These are phyloP conservation scores for Carcina quercana DNA, from an alignment of 2,888 invertebrate genomes.

Conservation along the genomic window DNA sequence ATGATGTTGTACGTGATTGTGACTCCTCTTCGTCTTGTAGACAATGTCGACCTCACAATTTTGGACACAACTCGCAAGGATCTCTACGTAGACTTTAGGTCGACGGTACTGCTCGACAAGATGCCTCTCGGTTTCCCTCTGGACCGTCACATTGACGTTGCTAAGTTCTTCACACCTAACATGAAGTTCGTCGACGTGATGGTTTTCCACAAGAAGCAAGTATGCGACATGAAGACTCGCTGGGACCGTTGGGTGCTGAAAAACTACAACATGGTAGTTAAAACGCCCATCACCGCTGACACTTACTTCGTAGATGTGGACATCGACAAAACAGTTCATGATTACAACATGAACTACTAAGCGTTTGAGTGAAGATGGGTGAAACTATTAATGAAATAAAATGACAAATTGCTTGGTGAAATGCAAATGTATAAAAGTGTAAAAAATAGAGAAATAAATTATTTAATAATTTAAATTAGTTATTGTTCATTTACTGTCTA, in stretches of 20 bases:
- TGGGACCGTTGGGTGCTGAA: constrained; percentile 54
- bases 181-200: constrained; percentile 78
- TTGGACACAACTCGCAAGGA: constrained; percentile 63
- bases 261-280: constrained; percentile 42
- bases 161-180: constrained; percentile 78
- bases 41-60: constrained; percentile 44
- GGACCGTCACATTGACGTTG: constrained; percentile 77
- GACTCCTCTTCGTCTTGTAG: constrained; percentile 64
- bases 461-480: constrained; percentile 1
- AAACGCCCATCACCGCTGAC: constrained; percentile 35
- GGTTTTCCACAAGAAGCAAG: constrained; percentile 76
- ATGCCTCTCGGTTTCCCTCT: constrained; percentile 83
- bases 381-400: not conserved
- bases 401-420: not conserved
- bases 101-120: constrained; percentile 69
- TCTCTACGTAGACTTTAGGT: constrained; percentile 47
- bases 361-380: no score
- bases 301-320: constrained; percentile 43
- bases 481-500: not conserved
- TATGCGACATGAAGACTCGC: constrained; percentile 57
- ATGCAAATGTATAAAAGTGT: constrained; percentile 16
- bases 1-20: constrained; percentile 78
- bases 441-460: constrained; percentile 16
- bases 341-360: constrained; percentile 15
- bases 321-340: constrained; percentile 23